phyloP scores from a whole-genome alignment of 2,113 vertebrate genomes.

The Odontesthes bonariensis region DNA sequence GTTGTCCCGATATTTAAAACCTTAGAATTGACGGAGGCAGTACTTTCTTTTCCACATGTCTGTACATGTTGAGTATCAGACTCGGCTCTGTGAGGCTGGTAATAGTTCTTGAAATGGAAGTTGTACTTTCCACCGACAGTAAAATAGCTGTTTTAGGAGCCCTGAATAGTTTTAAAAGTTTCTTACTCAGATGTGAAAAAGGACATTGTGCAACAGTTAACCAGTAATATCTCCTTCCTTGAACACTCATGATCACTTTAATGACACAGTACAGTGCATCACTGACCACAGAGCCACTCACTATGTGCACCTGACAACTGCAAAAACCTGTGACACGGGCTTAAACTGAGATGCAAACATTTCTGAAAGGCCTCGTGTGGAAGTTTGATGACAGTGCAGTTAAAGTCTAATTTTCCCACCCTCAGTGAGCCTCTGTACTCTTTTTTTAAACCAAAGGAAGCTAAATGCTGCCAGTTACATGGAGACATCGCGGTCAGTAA shows the following conservation, averaged over 20 bases:
- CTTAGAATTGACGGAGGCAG: too few species aligned
- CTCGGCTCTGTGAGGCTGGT: too few species aligned
- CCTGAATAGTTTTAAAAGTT: too few species aligned
- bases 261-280: background rate
- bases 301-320: background rate
- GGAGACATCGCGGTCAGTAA: too few species aligned
- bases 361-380: background rate
- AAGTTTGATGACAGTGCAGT: background rate
- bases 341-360: background rate
- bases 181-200: too few species aligned
- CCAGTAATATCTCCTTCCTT: background rate
- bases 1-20: too few species aligned
- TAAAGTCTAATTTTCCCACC: background rate
- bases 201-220: background rate
- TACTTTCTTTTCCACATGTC: too few species aligned
- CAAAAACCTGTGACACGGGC: background rate
- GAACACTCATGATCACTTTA: background rate
- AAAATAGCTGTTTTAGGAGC: too few species aligned
- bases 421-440: background rate
- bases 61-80: too few species aligned
- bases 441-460: background rate
- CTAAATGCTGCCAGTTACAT: too few species aligned
- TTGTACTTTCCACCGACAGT: too few species aligned
- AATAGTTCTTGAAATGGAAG: too few species aligned
- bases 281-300: background rate